A percentile compares a stretch with the other conserved stretches of the same genome.
Evolutionary conservation across 2,888 invertebrate species (phyloP).

Genomic region (Epirrita christyi): DNA sequence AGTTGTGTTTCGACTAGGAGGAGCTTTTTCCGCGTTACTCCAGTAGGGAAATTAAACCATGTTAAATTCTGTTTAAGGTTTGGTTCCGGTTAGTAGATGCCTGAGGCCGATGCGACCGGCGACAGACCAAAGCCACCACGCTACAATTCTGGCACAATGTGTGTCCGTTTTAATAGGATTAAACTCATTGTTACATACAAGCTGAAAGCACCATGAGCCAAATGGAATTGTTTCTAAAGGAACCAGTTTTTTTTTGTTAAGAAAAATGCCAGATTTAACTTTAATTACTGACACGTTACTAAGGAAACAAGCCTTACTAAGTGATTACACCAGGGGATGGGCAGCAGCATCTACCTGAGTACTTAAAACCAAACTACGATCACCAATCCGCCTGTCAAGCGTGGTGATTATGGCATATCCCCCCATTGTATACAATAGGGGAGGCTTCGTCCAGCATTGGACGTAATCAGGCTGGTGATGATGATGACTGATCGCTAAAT

Average conservation of each 20-base stretch:
- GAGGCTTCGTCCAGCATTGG: too few species aligned
- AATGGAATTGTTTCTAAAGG: conserved; percentile 72
- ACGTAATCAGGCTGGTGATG: too few species aligned
- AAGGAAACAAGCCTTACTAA: too few species aligned
- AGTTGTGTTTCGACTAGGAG: conserved; percentile 80
- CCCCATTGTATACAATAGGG: too few species aligned
- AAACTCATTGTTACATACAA: conserved; percentile 81
- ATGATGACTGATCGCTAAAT: too few species aligned
- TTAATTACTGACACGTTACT: too few species aligned
- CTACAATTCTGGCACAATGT: conserved; percentile 80
- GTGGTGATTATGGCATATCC: too few species aligned
- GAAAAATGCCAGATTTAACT: not conserved
- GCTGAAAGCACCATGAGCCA: conserved; percentile 70
- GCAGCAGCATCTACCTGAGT: too few species aligned
- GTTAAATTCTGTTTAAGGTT: conserved; percentile 82
- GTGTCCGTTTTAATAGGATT: conserved; percentile 82
- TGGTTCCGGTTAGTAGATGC: conserved; percentile 75
- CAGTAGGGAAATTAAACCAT: conserved; percentile 81
- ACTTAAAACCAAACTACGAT: too few species aligned
- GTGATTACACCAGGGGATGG: too few species aligned
- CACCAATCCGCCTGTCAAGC: too few species aligned
- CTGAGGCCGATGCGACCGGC: conserved; percentile 71
- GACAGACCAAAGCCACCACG: conserved; percentile 81
- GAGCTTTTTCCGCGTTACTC: conserved; percentile 70
- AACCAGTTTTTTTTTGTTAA: conserved; percentile 53